Evolutionary conservation across 2,797 vertebrate species (phyloP), one percentile per base, ranked within the genome.

Genomic region (Ptychadena robeensis): DNA sequence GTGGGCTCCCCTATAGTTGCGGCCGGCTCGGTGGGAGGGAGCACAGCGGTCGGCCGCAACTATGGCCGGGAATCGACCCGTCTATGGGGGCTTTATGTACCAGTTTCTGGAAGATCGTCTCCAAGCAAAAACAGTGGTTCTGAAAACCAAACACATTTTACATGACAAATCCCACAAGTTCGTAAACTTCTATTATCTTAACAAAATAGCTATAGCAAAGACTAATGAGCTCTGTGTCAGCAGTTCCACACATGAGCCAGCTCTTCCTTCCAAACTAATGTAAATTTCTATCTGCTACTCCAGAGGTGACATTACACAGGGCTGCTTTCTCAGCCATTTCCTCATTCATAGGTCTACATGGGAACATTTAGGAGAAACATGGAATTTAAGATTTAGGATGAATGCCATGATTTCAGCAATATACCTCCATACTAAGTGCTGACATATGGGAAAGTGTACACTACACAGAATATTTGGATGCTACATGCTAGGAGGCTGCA

Each of bases 281-380:
- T 61, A 61, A 25, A 61, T 61, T 28, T 61, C 59, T 25, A 61
- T 61, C 59, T 61, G 59, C 59, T 53, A 11, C 9, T 28, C 40
- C 31, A 18, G 48, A 32, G 70, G 40, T 73, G 70, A 73, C 44
- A 73, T 73, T 73, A 32, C 40, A 57, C 44, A 73, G 44, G 30
- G 28, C 70, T 57, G 70, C 9, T 53, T 28, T 28, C 11, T 25
- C 9, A 61, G n/a, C 59, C 11, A 28, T 61, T 28, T 61, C 59
- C 59, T 27, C 7, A 61, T 61, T 61, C 59, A 61, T 25, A 61
- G 28, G 59, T 25, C 59, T 61, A 61, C 59, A 61, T 61, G n/a
- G 27, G 27, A 61, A 61, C n/a, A 28, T 61, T 61, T 28, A 12
- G n/a, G 2, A 28, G 25, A 61, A 61, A 61, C 25, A 61, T 2